These are phyloP conservation scores for Cyanoliseus patagonus DNA, from an alignment of 2,113 vertebrate genomes.

Conservation along the genomic window DNA sequence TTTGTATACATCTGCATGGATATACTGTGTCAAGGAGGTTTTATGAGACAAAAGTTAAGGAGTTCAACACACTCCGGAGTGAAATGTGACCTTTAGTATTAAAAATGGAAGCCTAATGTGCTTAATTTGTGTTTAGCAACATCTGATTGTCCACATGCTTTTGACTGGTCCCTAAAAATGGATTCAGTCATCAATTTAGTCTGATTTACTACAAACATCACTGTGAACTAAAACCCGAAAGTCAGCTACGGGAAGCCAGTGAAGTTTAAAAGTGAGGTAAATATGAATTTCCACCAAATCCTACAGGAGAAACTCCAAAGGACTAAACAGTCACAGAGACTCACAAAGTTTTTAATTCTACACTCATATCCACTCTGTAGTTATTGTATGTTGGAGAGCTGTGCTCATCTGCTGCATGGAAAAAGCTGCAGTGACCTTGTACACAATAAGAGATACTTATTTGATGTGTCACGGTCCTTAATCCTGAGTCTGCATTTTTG, in stretches of 20 bases:
- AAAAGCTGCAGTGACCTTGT: background rate
- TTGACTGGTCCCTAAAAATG: background rate
- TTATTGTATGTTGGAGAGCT: background rate
- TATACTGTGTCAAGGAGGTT: background rate
- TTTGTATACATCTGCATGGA: background rate
- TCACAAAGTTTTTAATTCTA: background rate
- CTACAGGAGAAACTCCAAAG: background rate
- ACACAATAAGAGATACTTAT: background rate
- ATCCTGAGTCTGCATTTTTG: background rate
- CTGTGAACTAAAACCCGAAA: background rate
- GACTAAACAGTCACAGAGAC: background rate
- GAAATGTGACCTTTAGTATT: background rate
- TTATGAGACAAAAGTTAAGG: background rate
- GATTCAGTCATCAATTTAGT: background rate
- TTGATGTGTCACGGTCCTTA: no score
- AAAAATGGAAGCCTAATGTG: background rate
- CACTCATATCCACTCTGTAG: background rate
- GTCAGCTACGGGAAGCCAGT: background rate
- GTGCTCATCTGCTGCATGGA: no score
- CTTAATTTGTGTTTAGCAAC: background rate
- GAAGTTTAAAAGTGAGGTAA: background rate
- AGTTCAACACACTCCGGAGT: background rate
- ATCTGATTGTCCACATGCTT: background rate
- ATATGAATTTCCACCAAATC: background rate
- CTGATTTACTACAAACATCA: background rate